Evolutionary conservation across 2,113 vertebrate species (phyloP).

Genomic region (Naja naja): DNA sequence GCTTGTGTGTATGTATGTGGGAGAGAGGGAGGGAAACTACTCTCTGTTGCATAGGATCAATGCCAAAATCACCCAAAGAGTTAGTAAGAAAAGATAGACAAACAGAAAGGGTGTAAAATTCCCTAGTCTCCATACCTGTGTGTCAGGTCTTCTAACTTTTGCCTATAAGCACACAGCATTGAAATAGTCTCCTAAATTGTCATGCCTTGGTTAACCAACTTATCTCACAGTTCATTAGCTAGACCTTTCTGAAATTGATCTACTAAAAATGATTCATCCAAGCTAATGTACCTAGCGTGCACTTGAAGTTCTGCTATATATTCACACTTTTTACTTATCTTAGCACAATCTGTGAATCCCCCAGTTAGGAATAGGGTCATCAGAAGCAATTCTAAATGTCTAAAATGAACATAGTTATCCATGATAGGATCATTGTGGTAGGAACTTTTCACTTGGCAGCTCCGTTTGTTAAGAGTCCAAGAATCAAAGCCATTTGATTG

Average conservation of each 20-base stretch:
- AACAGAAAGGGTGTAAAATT: neutral
- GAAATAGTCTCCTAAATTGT: neutral
- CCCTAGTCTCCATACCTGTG: neutral
- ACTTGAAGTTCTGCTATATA: neutral
- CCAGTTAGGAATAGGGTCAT: neutral
- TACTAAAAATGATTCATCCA: neutral
- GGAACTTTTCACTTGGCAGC: neutral
- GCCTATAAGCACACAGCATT: neutral
- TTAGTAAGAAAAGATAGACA: neutral
- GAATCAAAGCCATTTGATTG: neutral
- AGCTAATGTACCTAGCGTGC: neutral
- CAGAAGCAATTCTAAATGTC: neutral
- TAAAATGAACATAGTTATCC: neutral
- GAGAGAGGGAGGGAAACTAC: neutral
- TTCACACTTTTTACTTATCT: neutral
- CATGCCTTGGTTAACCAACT: neutral
- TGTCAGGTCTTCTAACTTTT: neutral
- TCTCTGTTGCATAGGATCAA: neutral
- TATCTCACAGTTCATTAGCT: neutral
- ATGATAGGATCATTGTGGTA: neutral
- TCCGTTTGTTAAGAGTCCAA: neutral
- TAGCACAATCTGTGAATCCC: neutral
- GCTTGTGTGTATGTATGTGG: neutral
- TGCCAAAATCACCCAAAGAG: neutral
- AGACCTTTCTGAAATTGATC: neutral